Base-by-base conservation (phyloP, 2,797 vertebrate genomes). In the Darevskia nairensis region DNA sequence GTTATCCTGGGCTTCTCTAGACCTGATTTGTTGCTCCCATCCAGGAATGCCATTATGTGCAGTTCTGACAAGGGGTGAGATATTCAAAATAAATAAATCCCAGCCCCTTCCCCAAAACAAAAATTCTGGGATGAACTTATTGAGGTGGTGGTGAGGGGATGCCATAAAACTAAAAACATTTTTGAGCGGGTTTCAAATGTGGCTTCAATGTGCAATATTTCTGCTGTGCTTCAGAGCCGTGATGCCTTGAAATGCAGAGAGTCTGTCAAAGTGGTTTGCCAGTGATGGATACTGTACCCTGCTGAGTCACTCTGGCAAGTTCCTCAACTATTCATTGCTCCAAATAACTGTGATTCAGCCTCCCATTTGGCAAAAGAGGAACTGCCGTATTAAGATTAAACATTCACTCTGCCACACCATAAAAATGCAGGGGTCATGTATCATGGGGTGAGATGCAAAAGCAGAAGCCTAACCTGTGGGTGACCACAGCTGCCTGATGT, bases 241-340 rank as follows among this genome's bases (percentile, higher is more conserved):
- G 25, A 11, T 21, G 29, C 77, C 64, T 71, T 35, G 25, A 21
- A 69, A 27, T 35, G 76, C 77, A 55, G 15, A 55, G 25, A 23
- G 3, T 32, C 66, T 29, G 46, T 68, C 29, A n/a, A 41, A 86
- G 35, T 23, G 19, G 32, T 39, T 39, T 68, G 72, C 10, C 77
- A 41, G 46, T 55, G 66, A 44, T 75, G 69, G 66, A 78, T 59
- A 79, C 64, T 4, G 50, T 35, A 39, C 41, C 29, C 68, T 80
- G 88, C 82, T 80, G 83, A 80, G 82, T 89, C 88, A 89, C 64
- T 44, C 39, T 80, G 76, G 82, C 88, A 21, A 55, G 8, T 1
- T 3, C 6, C 21, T 74, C 88, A 66, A 50, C 61, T 69, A 83
- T 82, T 75, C 50, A 46, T 29, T 32, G 39, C 88, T 85, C n/a